Evolutionary conservation across 1,140 invertebrate species (phyloP), one percentile per base, ranked within the genome.

Genomic region (Aphelenchoides fujianensis): DNA sequence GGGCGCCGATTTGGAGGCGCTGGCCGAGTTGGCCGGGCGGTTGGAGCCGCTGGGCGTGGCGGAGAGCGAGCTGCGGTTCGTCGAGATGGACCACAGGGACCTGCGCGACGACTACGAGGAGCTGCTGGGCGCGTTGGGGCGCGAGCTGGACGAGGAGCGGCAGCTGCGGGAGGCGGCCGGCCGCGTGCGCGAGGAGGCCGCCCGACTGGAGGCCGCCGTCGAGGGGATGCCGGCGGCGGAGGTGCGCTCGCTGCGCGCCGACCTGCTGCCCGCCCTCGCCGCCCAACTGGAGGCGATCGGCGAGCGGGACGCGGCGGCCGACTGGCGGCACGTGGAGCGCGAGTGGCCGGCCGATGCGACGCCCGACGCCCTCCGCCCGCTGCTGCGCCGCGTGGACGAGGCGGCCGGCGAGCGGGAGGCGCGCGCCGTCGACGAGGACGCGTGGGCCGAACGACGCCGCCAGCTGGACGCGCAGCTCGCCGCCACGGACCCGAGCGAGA

Each of bases 21-120:
- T 66, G 63, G 19, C 31, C 12, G 12, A 12, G 12, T 16, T 66
- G 1, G 63, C 32, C n/a, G 36, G 53, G 63, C 16, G 53, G 53
- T 36, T 66, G 36, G 32, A 66, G 16, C 63, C 63, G 31, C 34
- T 66, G 12, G 63, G 12, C n/a, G 63, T 35, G 31, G 63, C 63
- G 12, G 63, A 66, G 53, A 66, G 63, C 32, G 27, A 66, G 31
- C 16, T 66, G 12, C 31, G 63, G 53, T 66, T 66, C 31, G 63
- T 66, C n/a, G 36, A 66, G 2, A 30, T 37, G 1, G 63, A 66
- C 7, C 63, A 36, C 16, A 16, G 53, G 2, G 63, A 66, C 23
- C 53, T 66, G 63, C 19, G 53, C 2, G 63, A 30, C 31, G 63
- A 66, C 63, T 36, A 36, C 63, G 16, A 37, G 12, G 63, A 66